These are phyloP conservation scores for Tribolium freemani DNA, from an alignment of 2,888 invertebrate genomes.

Conservation along the genomic window DNA sequence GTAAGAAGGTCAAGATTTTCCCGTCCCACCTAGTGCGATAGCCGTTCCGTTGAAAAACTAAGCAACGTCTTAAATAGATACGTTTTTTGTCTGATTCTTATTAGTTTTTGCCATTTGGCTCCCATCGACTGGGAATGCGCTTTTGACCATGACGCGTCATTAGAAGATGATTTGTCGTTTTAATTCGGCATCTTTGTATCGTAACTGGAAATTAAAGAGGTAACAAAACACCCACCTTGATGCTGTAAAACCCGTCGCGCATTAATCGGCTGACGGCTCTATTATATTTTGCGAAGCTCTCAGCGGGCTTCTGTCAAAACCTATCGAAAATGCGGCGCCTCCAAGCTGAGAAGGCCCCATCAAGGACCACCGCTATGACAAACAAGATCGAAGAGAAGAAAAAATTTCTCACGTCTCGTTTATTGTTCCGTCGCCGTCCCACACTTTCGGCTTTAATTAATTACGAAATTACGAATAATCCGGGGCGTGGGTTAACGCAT, in stretches of 20 bases:
- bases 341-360: slow-evolving; percentile 44
- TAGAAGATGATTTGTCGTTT: slow-evolving; percentile 50
- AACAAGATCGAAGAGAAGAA: slow-evolving; percentile 43
- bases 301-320: slow-evolving; percentile 31
- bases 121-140: background rate
- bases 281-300: slow-evolving; percentile 28
- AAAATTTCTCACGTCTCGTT: slow-evolving; percentile 21
- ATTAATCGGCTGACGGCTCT: slow-evolving; percentile 27
- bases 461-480: slow-evolving; percentile 37
- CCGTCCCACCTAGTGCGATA: no score
- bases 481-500: slow-evolving; percentile 24
- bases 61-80: no score
- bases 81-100: no score
- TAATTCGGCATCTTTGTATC: slow-evolving; percentile 46
- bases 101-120: no score
- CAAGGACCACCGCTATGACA: slow-evolving; percentile 49
- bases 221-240: slow-evolving; percentile 28
- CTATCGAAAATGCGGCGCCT: slow-evolving; percentile 38
- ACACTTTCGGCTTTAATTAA: slow-evolving; percentile 39
- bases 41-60: no score
- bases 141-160: slow-evolving; percentile 17
- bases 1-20: background rate
- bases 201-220: slow-evolving; percentile 27
- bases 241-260: slow-evolving; percentile 28
- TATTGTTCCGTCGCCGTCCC: slow-evolving; percentile 23